phyloP scores from a whole-genome alignment of 1,140 invertebrate genomes.

The honey bee (Apis mellifera) region Amel_HAv3.1 CM009934.2:517001-517500 shows the following conservation, averaged over 20 bases:
- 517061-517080: background rate
- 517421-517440: too few species aligned
- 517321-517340: too few species aligned
- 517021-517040: background rate
- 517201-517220: background rate
- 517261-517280: too few species aligned
- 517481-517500: background rate
- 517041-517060: background rate
- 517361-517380: too few species aligned
- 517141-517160: conserved; percentile 1
- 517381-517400: too few species aligned
- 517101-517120: background rate
- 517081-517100: background rate
- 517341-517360: too few species aligned
- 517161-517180: background rate
- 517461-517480: too few species aligned
- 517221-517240: background rate
- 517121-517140: background rate
- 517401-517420: too few species aligned
- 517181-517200: background rate
- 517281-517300: too few species aligned
- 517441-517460: too few species aligned
- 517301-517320: too few species aligned
- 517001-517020: background rate
- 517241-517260: background rate